These are phyloP conservation scores for Coremacera marginata DNA, from an alignment of 2,888 invertebrate genomes.

Conservation along the genomic window DNA sequence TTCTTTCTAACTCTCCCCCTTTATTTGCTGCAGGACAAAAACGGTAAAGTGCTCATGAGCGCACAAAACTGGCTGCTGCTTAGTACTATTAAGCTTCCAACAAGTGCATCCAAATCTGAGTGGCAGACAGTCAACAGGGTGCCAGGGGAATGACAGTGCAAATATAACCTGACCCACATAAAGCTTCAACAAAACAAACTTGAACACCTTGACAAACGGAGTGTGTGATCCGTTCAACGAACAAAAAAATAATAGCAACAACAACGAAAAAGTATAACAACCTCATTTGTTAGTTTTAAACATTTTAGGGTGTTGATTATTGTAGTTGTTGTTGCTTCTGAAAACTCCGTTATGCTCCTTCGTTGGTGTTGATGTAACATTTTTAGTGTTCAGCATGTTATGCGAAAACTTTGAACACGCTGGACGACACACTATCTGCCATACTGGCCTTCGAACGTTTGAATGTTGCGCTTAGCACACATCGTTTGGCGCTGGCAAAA, in stretches of 20 bases:
- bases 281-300: neutral
- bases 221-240: too few relatives aligned
- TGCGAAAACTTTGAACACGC: conserved; percentile 12
- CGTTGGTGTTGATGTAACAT: neutral
- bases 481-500: neutral
- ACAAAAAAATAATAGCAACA: neutral
- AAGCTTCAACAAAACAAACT: too few relatives aligned
- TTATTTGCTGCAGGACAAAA: neutral
- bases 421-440: neutral
- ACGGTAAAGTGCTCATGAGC: neutral
- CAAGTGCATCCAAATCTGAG: too few relatives aligned
- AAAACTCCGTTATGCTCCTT: neutral
- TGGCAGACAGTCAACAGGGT: too few relatives aligned
- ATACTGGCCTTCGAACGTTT: neutral
- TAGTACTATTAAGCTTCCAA: neutral
- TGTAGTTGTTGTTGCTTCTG: neutral
- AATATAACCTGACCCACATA: too few relatives aligned
- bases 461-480: neutral
- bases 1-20: too few relatives aligned
- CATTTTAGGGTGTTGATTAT: neutral
- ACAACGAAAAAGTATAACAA: neutral
- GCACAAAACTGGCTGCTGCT: neutral
- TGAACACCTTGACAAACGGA: too few relatives aligned
- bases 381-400: conserved; percentile 8
- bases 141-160: too few relatives aligned